Evolutionary conservation across 1,140 invertebrate species (phyloP), one percentile per base, ranked within the genome.

Genomic region (Drosophila ohnishii): DNA sequence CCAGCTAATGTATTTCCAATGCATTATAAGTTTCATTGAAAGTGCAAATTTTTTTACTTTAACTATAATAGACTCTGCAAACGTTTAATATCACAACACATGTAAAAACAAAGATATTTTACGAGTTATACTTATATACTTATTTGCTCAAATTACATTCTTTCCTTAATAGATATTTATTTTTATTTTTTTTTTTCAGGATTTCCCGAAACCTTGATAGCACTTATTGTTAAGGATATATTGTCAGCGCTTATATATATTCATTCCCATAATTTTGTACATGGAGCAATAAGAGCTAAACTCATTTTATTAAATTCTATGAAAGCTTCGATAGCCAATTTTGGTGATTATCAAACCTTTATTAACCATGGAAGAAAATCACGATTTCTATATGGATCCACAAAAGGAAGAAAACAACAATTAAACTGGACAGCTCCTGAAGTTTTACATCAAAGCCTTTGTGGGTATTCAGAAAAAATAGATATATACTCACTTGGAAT

Each of bases 401-500:
- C 97, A 6, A 92, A 93, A 2, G 94, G 94, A 30, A 94, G 94
- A 39, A 93, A 94, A 60, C 92, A 94, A 34, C 96, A 96, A 88
- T 91, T 98, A 2, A 96, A 97, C 91, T 98, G 97, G 96, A 93
- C 97, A 3, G 97, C 96, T 90, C 97, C 97, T 19, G 97, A 98
- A 92, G 91, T 98, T n/a, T 92, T 98, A 25, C 95, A 97, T 93
- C 97, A 97, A 95, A 98, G 98, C 93, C 92, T 98, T 61, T 93
- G 94, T 77, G 97, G 97, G 9, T 98, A 98, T 87, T 96, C 96
- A 90, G 95, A 96, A 87, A 96, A 96, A 80, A 97, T 96, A 5
- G 97, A 98, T 92, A 95, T 98, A 32, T 98, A 98, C 84, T 98
- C 97, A 75, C 75, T 98, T 51, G 97, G 97, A 37, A 96, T 98